Base-by-base conservation (phyloP, 2,113 vertebrate species). In the Oncorhynchus gorbuscha region DNA sequence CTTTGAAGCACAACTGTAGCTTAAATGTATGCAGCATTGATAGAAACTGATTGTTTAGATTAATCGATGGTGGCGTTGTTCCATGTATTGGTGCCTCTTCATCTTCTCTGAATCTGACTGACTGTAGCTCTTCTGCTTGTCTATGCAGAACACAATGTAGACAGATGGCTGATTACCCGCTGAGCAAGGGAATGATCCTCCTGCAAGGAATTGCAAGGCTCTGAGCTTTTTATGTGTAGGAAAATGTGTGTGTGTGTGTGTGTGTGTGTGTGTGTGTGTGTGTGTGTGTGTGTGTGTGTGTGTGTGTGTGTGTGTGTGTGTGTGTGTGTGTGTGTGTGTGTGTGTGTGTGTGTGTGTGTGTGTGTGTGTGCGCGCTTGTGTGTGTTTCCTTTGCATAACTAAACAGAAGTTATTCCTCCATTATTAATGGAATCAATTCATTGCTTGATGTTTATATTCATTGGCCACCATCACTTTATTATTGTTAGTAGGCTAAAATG, bases 131-230 rank as follows among this genome's bases (percentile, higher is more conserved):
- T 7, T 49, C 62, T 75, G 77, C 69, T 74, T 81, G 75, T 78
- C 74, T 81, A 77, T 72, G 71, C 59, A 67, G 18, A 62, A 49
- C 76, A 71, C 76, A 79, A 77, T 79, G 55, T 62, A 69, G 76
- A 83, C 74, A 85, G 79, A 85, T 83, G 76, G 79, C 76, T 72
- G 78, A 81, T 74, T 81, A 69, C 81, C 65, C 58, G 26, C 76
- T 79, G 68, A 72, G 76, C 72, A 59, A 58, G 64, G 48, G 74
- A 81, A 78, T 85, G 74, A 76, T 67, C 49, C 78, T 74, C 30
- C 78, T 75, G 48, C 66, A 80, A 83, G 79, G 74, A 76, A 72
- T 78, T 51, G 20, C 16, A 35, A 11, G 64, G 72, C n/a, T 12
- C 22, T 20, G 69, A 68, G 61, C 35, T 35, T 66, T 76, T 77